A percentile compares a stretch with the other conserved stretches of the same genome.
Evolutionary conservation across 2,888 invertebrate genomes (phyloP).

Genomic region (Drosophila hamatofila): DNA sequence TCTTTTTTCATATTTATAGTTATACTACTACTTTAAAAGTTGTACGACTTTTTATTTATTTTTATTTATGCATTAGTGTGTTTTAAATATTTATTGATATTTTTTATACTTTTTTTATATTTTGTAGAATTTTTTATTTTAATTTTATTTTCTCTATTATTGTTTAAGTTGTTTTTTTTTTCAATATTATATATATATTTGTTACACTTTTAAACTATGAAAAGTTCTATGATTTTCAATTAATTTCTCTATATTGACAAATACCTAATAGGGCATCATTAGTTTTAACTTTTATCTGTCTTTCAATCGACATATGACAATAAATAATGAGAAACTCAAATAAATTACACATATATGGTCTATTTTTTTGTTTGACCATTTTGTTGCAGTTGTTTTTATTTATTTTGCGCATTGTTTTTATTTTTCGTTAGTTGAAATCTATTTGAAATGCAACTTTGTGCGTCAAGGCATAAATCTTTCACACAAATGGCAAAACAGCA

Average conservation of each 20-base stretch:
- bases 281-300: not conserved
- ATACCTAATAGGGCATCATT: not conserved
- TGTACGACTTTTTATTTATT: too few species aligned
- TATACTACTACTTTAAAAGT: too few species aligned
- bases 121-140: too few species aligned
- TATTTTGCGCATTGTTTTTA: constrained; percentile 30
- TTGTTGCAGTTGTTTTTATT: constrained; percentile 11
- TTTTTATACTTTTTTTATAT: too few species aligned
- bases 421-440: constrained; percentile 50
- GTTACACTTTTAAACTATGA: too few species aligned
- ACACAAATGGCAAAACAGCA: constrained; percentile 68
- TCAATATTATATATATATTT: too few species aligned
- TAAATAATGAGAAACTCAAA: not conserved
- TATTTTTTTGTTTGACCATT: constrained; percentile 17
- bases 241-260: not conserved
- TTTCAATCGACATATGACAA: not conserved
- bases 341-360: not conserved
- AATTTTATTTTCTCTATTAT: too few species aligned
- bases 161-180: too few species aligned
- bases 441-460: constrained; percentile 73
- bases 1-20: too few species aligned
- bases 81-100: too few species aligned
- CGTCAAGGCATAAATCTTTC: constrained; percentile 73
- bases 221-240: too few species aligned
- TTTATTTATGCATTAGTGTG: too few species aligned